Evolutionary conservation across 1,140 invertebrate genomes (phyloP), one percentile per base, ranked within the genome.

Genomic region (Drosophila sproati): DNA sequence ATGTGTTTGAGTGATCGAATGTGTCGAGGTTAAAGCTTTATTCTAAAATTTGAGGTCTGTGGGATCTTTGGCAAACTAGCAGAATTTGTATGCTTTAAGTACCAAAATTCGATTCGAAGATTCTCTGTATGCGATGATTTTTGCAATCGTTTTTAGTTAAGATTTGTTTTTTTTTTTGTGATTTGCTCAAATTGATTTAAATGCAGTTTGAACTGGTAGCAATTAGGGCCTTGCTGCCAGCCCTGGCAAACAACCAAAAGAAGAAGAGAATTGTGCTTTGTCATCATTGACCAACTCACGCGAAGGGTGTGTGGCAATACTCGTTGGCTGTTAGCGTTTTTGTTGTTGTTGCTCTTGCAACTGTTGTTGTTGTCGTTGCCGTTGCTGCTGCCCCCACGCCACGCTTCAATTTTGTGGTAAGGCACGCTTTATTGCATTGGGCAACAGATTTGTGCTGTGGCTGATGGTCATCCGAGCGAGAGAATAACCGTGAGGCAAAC

Each of bases 401-500:
- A 77, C 64, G 79, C 70, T 82, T 82, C 68, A 75, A 55, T 73
- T 78, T 78, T 50, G 41, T 62, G 37, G 8, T 28, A 61, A 74
- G 69, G 78, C 79, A 74, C 79, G 79, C 79, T 78, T 82, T 82
- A 82, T 82, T 82, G 79, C 79, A 78, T 82, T 82, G 71, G 55
- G 69, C 82, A 75, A 77, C 61, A 61, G 70, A 68, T 79, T 79
- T 61, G 20, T 20, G 62, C 57, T 73, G 12, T 76, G 73, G 78
- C 47, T 56, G 60, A 60, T 72, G 78, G 76, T 20, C 52, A 68
- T 39, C 34, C 10, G 57, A 60, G 57, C 57, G 57, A 60, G 8
- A 29, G 57, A 60, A 60, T 47, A 60, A 43, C 57, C 48, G 43
- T 34, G 43, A 35, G 43, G 31, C 57, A 48, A 35, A 48, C 43